A percentile compares a stretch with the other conserved stretches of the same genome.
Evolutionary conservation across 2,888 invertebrate genomes (phyloP).

Genomic region (Chaetogeoica ovagalla): DNA sequence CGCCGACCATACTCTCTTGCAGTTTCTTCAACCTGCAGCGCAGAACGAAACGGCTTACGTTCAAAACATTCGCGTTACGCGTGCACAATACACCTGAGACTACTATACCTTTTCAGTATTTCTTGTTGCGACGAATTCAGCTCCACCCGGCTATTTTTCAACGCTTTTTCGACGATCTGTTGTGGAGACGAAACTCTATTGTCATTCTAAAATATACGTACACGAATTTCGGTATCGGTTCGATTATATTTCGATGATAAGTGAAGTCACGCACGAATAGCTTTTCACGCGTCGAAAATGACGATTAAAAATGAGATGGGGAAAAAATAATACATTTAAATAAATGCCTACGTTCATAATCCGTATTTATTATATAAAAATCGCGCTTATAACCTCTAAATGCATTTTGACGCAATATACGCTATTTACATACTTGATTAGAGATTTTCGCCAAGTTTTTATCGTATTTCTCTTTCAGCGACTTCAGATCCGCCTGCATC

Average conservation of each 20-base stretch:
- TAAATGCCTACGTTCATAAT: too few relatives aligned
- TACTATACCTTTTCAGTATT: conserved; percentile 61
- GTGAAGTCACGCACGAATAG: too few relatives aligned
- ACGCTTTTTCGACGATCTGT: conserved; percentile 24
- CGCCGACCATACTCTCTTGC: conserved; percentile 77
- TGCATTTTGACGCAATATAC: background rate
- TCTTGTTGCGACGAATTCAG: conserved; percentile 60
- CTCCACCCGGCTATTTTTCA: conserved; percentile 49
- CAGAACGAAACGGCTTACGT: background rate
- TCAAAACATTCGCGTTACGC: background rate
- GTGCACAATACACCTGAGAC: background rate
- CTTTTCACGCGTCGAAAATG: too few relatives aligned
- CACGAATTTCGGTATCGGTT: background rate
- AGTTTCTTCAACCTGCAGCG: conserved; percentile 66
- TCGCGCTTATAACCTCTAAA: background rate
- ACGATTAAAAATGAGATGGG: too few relatives aligned
- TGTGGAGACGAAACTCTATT: conserved; percentile 35
- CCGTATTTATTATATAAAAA: too few relatives aligned
- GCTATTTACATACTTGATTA: conserved; percentile 27
- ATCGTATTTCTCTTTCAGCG: conserved; percentile 65
- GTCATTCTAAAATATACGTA: conserved; percentile 23
- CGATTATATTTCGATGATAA: too few relatives aligned
- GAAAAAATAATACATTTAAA: too few relatives aligned
- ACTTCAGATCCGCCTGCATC: conserved; percentile 67
- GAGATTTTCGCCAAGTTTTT: conserved; percentile 59